Percentiles rank a stretch among this genome's conserved stretches.
These are phyloP conservation scores for Odontamblyopus rebecca DNA, from an alignment of 2,797 vertebrate species.

Conservation along the genomic window DNA sequence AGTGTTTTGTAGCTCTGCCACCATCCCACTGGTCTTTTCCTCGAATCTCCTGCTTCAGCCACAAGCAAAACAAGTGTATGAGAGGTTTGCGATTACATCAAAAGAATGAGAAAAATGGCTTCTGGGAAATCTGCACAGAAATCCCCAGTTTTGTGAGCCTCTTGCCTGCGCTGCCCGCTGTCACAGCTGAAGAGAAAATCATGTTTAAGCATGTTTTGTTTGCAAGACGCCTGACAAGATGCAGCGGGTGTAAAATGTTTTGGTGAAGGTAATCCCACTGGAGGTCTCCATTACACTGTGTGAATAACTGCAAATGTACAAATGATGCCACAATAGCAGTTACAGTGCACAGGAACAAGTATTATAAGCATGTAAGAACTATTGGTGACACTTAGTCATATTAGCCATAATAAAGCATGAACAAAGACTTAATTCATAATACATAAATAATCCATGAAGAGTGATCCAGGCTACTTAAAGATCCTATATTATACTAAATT, in stretches of 20 bases:
- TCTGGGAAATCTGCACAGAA: conserved; percentile 24
- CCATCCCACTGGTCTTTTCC: conserved; percentile 38
- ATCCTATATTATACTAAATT: too few species aligned
- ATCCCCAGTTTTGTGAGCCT: conserved; percentile 37
- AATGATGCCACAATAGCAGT: background rate
- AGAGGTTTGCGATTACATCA: conserved; percentile 53
- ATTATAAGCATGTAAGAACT: too few species aligned
- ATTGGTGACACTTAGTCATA: too few species aligned
- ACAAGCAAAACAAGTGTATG: conserved; percentile 17
- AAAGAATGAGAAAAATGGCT: conserved; percentile 49
- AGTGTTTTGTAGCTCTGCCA: conserved; percentile 31
- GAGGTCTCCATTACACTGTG: background rate
- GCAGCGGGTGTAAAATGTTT: background rate
- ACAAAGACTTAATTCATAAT: too few species aligned
- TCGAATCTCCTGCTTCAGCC: conserved; percentile 43
- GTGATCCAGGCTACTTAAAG: too few species aligned
- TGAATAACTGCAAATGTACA: background rate
- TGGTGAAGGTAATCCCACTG: background rate
- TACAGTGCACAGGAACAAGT: too few species aligned
- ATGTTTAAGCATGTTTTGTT: background rate
- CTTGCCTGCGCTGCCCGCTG: conserved; percentile 37
- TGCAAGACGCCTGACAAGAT: background rate
- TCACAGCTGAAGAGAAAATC: conserved; percentile 2
- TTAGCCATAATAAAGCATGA: too few species aligned
- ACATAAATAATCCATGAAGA: too few species aligned